Base-by-base conservation (phyloP, 2,888 invertebrate genomes). In the Acronicta aceris region DNA sequence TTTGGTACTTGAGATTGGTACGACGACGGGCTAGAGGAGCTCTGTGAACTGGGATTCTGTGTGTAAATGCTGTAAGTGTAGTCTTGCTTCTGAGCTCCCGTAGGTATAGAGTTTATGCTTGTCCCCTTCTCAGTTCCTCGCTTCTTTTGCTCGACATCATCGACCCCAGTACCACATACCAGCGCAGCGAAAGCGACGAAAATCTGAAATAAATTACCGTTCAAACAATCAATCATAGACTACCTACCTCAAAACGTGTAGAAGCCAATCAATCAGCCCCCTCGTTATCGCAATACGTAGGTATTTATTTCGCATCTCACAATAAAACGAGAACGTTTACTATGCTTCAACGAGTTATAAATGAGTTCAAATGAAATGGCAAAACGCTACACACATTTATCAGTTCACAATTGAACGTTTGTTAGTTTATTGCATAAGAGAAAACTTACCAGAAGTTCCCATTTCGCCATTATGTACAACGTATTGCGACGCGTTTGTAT, bases 1-100 rank as follows among this genome's bases (percentile, higher is more conserved):
- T 86, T 93, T 1, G 91, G 81, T 1, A 84, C 79, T 86, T 89
- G 90, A 12, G 81, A 76, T 66, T 91, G 91, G 60, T 93, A 92
- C 1, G 84, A 92, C 2, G 85, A 75, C 43, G 84, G 76, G 50
- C 74, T 84, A 0, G 84, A 76, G 13, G 81, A 75, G 38, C 68
- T 82, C 47, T 87, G 89, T 1, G 82, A 71, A 59, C 76, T 85
- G 0, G 88, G 85, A 48, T 76, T 90, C 71, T 91, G 91, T 1
- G 88, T 71, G 65, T 93, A 94, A 68, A 92, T 87, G 61, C 85
- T 91, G 74, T 93, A 95, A 0, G 90, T 89, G 59, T 92, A 91
- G n/a, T 95, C 95, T 21, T 89, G 89, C 53, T 95, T 95, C 75
- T 94, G 95, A 6, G 89, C 89, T 43, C 93, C 93, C 0, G 90